Evolutionary conservation across 1,140 invertebrate genomes (phyloP).

Genomic region (Mamestra configurata): DNA sequence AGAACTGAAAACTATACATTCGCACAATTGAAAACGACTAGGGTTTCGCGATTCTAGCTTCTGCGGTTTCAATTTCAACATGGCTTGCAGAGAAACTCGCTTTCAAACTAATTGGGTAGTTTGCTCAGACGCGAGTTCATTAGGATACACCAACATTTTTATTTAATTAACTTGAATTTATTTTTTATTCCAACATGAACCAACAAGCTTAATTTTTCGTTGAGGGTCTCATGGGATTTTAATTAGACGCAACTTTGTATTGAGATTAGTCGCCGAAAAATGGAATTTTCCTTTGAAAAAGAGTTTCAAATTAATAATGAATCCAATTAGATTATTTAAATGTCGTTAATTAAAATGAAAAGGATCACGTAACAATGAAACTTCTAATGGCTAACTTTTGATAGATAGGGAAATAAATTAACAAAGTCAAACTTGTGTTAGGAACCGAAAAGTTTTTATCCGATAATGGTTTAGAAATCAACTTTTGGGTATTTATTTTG

Average conservation of each 20-base stretch:
- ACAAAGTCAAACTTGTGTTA: background rate
- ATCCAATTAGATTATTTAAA: background rate
- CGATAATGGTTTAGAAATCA: no score
- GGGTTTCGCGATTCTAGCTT: background rate
- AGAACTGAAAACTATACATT: constrained; percentile 8
- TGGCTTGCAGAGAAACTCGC: constrained; percentile 21
- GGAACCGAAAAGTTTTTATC: no score
- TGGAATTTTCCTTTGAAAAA: background rate
- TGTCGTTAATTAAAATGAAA: constrained; percentile 2
- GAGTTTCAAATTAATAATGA: background rate
- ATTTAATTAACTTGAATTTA: constrained; percentile 15
- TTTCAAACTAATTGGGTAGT: constrained; percentile 25
- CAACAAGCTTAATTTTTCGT: background rate
- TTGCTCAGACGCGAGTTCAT: constrained; percentile 19
- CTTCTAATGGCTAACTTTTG: no score
- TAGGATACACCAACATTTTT: constrained; percentile 18
- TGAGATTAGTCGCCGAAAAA: background rate
- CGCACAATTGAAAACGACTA: constrained; percentile 8
- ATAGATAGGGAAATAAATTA: background rate
- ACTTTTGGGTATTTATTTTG: no score
- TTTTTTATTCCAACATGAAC: background rate
- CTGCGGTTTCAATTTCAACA: background rate
- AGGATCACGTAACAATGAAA: background rate
- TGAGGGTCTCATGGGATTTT: constrained; percentile 7
- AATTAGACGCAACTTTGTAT: constrained; percentile 21